phyloP scores from a whole-genome alignment of 2,113 vertebrate genomes.

The Sialia sialis region DNA sequence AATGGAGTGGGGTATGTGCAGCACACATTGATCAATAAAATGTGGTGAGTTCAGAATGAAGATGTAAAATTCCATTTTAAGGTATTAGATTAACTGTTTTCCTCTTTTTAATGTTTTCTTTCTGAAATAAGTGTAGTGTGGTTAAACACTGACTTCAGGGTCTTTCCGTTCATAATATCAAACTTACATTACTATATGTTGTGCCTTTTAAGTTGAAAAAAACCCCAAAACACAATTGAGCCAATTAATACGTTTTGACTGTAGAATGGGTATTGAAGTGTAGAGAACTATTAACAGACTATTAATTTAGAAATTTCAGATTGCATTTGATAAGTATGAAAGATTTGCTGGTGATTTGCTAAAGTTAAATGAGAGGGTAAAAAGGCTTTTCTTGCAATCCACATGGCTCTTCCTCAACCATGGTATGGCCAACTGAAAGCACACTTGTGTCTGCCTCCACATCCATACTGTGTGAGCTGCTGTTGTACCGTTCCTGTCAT shows the following conservation, averaged over 20 bases:
- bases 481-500: background rate
- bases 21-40: background rate
- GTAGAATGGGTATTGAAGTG: background rate
- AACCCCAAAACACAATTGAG: background rate
- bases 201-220: background rate
- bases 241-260: background rate
- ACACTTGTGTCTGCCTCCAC: background rate
- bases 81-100: background rate
- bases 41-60: rapidly evolving
- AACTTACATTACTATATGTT: background rate
- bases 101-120: background rate
- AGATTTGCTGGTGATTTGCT: background rate
- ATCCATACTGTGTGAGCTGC: background rate
- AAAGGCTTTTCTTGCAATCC: constrained; percentile 32
- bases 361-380: background rate
- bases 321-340: background rate
- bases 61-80: background rate
- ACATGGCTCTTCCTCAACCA: background rate
- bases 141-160: background rate
- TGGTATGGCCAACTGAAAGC: background rate
- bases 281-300: background rate
- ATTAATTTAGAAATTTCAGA: background rate
- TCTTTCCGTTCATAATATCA: background rate
- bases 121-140: background rate
- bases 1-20: background rate